These are phyloP conservation scores for Panthera uncia DNA, from an alignment of 2,113 vertebrate genomes.

Conservation along the genomic window DNA sequence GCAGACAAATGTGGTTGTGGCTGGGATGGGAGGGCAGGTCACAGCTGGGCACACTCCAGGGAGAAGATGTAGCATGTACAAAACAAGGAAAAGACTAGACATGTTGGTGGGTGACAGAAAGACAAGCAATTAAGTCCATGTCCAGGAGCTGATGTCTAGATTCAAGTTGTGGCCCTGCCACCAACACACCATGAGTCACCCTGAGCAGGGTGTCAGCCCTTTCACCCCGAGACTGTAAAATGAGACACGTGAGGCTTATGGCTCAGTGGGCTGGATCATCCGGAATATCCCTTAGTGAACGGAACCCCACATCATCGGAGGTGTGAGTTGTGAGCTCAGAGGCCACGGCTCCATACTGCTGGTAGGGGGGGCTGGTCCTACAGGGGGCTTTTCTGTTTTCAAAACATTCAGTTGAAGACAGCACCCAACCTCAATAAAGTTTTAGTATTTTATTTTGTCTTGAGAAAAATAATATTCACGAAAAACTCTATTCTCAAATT, in stretches of 20 bases:
- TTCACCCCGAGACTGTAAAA: neutral
- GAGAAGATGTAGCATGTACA: neutral
- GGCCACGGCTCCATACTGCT: neutral
- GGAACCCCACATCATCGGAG: neutral
- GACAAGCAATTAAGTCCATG: neutral
- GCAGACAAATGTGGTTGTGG: neutral
- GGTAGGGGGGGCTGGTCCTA: neutral
- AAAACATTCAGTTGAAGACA: neutral
- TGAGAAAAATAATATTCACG: neutral
- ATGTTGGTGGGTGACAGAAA: neutral
- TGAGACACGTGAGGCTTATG: neutral
- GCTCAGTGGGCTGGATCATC: neutral
- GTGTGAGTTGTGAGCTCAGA: neutral
- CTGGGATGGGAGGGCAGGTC: neutral
- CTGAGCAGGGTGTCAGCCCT: neutral
- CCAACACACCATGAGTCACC: too few relatives aligned
- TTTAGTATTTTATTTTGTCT: neutral
- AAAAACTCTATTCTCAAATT: neutral
- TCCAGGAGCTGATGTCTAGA: neutral
- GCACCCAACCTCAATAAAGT: neutral
- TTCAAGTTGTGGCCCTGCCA: neutral
- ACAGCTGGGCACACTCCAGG: neutral
- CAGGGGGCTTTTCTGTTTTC: neutral
- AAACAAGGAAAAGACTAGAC: neutral
- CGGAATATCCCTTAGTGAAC: neutral